A percentile compares a stretch with the other conserved stretches of the same genome.
Conservation (phyloP, 1,140 invertebrate genomes). For the Drosophila nebulosa region DNA sequence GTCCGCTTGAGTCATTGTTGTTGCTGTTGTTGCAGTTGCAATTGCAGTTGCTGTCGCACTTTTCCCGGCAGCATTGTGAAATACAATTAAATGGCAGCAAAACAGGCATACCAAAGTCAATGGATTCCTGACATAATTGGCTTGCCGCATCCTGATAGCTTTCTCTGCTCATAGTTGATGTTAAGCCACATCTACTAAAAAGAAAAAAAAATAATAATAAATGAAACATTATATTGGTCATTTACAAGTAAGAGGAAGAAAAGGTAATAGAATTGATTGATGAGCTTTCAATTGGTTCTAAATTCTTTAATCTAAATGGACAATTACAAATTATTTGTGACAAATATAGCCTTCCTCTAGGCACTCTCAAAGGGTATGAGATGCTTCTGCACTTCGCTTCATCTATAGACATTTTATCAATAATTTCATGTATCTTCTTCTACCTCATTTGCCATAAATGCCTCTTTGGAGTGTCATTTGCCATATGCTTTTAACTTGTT, state of each 20-base stretch:
- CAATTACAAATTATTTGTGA: neutral
- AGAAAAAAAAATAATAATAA: neutral
- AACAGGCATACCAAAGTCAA: constrained; percentile 7
- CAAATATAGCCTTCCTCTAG: neutral
- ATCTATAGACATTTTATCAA: neutral
- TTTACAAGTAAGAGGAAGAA: neutral
- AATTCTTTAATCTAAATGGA: no score
- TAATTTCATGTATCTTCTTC: neutral
- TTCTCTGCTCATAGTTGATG: constrained; percentile 20
- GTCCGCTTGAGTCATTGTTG: neutral
- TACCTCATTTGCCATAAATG: neutral
- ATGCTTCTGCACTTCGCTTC: neutral
- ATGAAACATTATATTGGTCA: neutral
- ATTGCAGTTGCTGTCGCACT: neutral
- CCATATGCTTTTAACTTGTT: neutral
- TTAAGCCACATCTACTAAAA: constrained; percentile 4
- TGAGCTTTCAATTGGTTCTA: neutral
- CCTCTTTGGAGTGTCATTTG: neutral
- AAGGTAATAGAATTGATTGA: neutral
- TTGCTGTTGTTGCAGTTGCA: no score
- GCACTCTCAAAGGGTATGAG: neutral
- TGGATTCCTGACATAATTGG: neutral
- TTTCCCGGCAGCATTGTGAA: neutral
- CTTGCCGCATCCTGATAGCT: constrained; percentile 22
- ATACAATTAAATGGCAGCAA: neutral